phyloP scores from a whole-genome alignment of 2,888 invertebrate species.

The Heliconius ismenius region DNA sequence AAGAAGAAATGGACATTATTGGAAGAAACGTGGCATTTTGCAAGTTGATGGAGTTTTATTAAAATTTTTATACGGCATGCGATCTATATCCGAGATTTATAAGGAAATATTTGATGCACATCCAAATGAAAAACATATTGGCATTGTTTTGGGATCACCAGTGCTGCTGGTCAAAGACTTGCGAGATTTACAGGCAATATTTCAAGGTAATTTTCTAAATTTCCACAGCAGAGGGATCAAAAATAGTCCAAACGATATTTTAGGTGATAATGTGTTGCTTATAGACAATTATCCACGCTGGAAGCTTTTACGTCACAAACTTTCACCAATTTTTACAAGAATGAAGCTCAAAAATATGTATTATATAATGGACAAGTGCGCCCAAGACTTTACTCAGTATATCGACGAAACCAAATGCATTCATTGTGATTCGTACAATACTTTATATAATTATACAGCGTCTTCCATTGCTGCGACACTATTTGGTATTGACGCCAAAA shows the following conservation, averaged over 20 bases:
- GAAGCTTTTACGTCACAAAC: conserved; percentile 64
- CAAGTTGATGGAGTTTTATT: conserved; percentile 39
- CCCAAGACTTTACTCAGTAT: conserved; percentile 57
- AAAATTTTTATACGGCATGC: conserved; percentile 36
- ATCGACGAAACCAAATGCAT: conserved; percentile 50
- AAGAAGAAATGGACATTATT: conserved; percentile 33
- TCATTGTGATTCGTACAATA: conserved; percentile 49
- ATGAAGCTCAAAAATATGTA: conserved; percentile 67
- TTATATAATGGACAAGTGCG: conserved; percentile 62
- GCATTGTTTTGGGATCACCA: conserved; percentile 41
- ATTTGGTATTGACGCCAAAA: conserved; percentile 63
- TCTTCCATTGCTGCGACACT: conserved; percentile 62
- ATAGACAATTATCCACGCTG: conserved; percentile 60
- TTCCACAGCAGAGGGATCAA: conserved; percentile 57
- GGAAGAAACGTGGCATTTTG: conserved; percentile 40
- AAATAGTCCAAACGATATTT: conserved; percentile 51
- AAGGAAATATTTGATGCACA: conserved; percentile 40
- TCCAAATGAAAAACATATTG: conserved; percentile 35
- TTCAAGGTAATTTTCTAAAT: conserved; percentile 54
- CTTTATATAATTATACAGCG: conserved; percentile 53
- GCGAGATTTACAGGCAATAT: conserved; percentile 53
- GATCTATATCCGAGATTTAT: conserved; percentile 40
- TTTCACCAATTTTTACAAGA: conserved; percentile 64
- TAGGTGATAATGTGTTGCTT: conserved; percentile 58
- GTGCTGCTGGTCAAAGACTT: conserved; percentile 54